Conservation (phyloP, 1,140 invertebrate genomes). For the Microplitis demolitor region DNA sequence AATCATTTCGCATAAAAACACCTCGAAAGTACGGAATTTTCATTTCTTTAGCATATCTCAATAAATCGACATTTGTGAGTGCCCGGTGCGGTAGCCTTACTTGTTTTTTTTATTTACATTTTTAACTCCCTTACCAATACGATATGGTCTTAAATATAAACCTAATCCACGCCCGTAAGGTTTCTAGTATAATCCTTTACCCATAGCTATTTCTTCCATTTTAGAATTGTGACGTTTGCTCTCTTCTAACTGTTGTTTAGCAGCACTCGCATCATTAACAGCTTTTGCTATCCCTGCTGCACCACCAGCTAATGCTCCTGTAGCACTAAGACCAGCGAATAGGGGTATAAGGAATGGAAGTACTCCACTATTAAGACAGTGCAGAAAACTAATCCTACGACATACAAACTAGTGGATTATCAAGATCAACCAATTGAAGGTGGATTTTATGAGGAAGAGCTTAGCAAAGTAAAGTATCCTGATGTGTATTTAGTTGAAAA, state of each 20-base stretch:
- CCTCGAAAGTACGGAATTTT: conserved; percentile 36
- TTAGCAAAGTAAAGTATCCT: too few species aligned
- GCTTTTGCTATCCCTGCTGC: conserved; percentile 36
- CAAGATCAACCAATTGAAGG: too few species aligned
- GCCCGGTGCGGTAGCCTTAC: conserved; percentile 25
- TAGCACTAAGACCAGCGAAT: conserved; percentile 24
- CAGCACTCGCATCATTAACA: conserved; percentile 35
- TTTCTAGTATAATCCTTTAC: conserved; percentile 40
- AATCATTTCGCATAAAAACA: conserved; percentile 37
- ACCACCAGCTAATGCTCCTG: conserved; percentile 26
- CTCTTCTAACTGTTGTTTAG: conserved; percentile 36
- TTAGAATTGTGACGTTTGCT: conserved; percentile 35
- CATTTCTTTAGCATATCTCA: conserved; percentile 27
- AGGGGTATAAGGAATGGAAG: conserved; percentile 18
- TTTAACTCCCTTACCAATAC: not conserved
- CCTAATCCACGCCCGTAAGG: conserved; percentile 41
- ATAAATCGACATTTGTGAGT: conserved; percentile 36
- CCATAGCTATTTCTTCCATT: conserved; percentile 46
- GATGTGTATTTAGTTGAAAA: too few species aligned
- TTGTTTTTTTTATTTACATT: conserved; percentile 10
- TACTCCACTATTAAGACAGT: not conserved
- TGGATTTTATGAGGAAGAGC: too few species aligned
- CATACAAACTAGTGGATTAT: too few species aligned
- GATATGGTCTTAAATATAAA: conserved; percentile 16
- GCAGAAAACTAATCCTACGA: too few species aligned